phyloP scores from a whole-genome alignment of 2,113 vertebrate species.

The Bos indicus region DNA sequence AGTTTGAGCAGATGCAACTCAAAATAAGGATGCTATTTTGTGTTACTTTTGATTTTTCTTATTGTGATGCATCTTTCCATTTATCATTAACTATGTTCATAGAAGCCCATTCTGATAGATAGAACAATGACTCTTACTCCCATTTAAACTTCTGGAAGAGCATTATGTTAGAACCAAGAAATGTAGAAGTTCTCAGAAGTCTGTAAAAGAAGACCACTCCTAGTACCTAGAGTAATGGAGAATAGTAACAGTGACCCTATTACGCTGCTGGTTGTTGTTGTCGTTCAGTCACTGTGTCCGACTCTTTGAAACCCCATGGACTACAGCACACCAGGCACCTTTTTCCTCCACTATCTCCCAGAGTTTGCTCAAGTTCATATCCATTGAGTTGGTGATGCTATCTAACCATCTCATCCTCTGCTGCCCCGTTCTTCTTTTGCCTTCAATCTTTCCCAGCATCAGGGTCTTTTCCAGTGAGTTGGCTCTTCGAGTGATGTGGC shows the following conservation, averaged over 20 bases:
- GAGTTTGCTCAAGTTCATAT: neutral
- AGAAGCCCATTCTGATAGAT: neutral
- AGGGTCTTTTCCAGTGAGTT: neutral
- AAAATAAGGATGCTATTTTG: neutral
- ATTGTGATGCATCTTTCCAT: neutral
- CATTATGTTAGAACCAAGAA: constrained; percentile 1
- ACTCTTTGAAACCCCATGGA: neutral
- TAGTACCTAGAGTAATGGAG: neutral
- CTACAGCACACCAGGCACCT: neutral
- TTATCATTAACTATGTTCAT: constrained; percentile 16
- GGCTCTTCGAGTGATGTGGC: neutral
- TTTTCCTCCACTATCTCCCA: neutral
- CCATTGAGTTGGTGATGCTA: neutral
- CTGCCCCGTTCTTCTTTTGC: neutral
- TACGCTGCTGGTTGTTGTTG: neutral
- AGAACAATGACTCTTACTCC: neutral
- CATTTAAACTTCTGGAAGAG: constrained; percentile 1
- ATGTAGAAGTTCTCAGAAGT: constrained; percentile 23
- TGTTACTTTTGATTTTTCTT: constrained; percentile 36
- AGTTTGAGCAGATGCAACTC: neutral
- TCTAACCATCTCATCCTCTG: neutral
- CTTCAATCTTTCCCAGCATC: neutral
- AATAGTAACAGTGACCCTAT: neutral
- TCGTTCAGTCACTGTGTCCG: neutral
- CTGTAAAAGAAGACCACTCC: neutral